Evolutionary conservation across 2,888 invertebrate genomes (phyloP).

Genomic region (Synergus laeviventris): DNA sequence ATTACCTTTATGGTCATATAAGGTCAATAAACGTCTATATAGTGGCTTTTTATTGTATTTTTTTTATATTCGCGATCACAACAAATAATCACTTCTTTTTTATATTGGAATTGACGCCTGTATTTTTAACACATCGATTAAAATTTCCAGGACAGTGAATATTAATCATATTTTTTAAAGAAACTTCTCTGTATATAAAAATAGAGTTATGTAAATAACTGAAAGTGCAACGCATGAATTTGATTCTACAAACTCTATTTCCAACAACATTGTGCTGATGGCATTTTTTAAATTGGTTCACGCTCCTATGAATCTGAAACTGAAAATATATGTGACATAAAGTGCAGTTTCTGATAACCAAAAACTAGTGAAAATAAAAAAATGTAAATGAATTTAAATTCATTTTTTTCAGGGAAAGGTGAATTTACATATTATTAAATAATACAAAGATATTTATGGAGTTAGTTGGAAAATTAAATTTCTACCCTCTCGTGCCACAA

Average conservation of each 20-base stretch:
- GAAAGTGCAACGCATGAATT: background rate
- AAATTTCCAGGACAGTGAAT: background rate
- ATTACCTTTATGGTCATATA: background rate
- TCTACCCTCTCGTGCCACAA: background rate
- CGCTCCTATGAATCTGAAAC: background rate
- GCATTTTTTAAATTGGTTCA: too few relatives aligned
- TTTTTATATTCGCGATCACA: background rate
- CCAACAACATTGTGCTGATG: background rate
- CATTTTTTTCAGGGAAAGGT: background rate
- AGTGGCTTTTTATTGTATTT: background rate
- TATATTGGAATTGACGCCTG: background rate
- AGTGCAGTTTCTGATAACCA: background rate
- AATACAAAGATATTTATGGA: background rate
- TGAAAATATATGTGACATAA: background rate
- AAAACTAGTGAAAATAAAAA: too few relatives aligned
- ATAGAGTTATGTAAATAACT: background rate
- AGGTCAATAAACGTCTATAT: background rate
- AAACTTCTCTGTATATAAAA: background rate
- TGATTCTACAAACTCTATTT: background rate
- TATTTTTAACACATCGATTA: background rate
- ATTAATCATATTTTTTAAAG: background rate
- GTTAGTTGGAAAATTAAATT: background rate
- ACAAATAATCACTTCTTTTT: background rate
- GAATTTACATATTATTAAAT: background rate
- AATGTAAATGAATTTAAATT: background rate